Conservation (phyloP, 2,888 invertebrate genomes). For the Andrena flavipes region DNA sequence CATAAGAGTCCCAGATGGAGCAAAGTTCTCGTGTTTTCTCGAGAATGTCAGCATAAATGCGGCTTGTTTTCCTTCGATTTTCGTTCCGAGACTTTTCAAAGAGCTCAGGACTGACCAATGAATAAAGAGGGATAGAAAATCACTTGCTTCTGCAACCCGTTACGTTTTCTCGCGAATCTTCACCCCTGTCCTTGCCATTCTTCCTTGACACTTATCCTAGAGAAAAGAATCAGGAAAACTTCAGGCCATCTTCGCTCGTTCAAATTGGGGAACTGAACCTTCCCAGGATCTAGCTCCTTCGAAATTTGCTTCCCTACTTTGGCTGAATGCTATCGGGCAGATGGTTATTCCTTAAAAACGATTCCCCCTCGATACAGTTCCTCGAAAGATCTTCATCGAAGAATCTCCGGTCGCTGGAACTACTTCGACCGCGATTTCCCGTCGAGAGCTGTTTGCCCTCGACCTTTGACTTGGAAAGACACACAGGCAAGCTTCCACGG, state of each 20-base stretch:
- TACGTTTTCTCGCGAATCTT: neutral
- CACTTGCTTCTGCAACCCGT: neutral
- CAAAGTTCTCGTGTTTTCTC: neutral
- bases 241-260: too few species aligned
- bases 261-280: too few species aligned
- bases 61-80: constrained; percentile 37
- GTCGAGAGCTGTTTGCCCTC: neutral
- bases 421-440: neutral
- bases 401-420: neutral
- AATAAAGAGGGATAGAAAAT: constrained; percentile 13
- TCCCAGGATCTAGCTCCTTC: too few species aligned
- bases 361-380: neutral
- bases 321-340: neutral
- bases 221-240: too few species aligned
- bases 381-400: constrained; percentile 3
- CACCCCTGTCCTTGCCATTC: neutral
- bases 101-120: constrained; percentile 8
- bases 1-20: neutral
- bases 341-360: neutral
- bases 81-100: neutral
- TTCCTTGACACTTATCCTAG: too few species aligned
- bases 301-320: neutral
- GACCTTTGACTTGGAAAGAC: neutral
- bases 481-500: neutral
- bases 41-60: neutral